Percentiles rank a stretch among this genome's conserved stretches.
Evolutionary conservation across 2,797 vertebrate species (phyloP).

Genomic region (Urophycis tenuis): DNA sequence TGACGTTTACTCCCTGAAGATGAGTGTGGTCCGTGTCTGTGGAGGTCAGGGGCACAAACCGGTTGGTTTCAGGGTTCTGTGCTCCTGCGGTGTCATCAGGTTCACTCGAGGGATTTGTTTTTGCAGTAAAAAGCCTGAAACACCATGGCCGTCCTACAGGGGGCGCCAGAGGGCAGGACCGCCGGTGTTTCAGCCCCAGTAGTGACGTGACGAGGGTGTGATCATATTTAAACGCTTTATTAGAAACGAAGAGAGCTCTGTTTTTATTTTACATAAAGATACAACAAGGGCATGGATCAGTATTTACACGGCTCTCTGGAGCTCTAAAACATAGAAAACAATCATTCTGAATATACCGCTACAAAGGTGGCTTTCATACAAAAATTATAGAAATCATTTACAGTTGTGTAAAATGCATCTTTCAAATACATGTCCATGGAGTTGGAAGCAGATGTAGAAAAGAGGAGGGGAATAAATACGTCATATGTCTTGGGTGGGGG

Average conservation of each 20-base stretch:
- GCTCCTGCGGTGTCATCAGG: too few species aligned
- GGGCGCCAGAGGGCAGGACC: too few species aligned
- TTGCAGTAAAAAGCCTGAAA: too few species aligned
- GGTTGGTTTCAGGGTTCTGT: too few species aligned
- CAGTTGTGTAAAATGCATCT: slow-evolving; percentile 87
- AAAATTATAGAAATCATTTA: slow-evolving; percentile 97
- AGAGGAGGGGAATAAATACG: slow-evolving; percentile 17
- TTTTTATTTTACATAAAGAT: slow-evolving; percentile 81
- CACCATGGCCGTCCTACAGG: too few species aligned
- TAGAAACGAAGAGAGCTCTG: slow-evolving; percentile 79
- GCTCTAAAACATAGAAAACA: slow-evolving; percentile 73
- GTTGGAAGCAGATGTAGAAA: slow-evolving; percentile 86
- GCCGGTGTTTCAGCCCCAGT: too few species aligned
- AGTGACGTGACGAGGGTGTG: slow-evolving; percentile 31
- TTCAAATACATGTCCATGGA: slow-evolving; percentile 76
- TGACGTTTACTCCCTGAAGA: neutral
- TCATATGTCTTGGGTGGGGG: neutral
- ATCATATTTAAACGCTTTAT: slow-evolving; percentile 93
- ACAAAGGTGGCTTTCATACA: slow-evolving; percentile 88
- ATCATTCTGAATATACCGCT: slow-evolving; percentile 65
- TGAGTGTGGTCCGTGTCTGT: too few species aligned
- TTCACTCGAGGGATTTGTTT: too few species aligned
- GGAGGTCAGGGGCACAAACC: too few species aligned
- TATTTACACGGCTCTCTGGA: slow-evolving; percentile 72
- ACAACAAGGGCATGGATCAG: slow-evolving; percentile 80